These are phyloP conservation scores for Monopis laevigella DNA, from an alignment of 2,888 invertebrate species.

Conservation along the genomic window DNA sequence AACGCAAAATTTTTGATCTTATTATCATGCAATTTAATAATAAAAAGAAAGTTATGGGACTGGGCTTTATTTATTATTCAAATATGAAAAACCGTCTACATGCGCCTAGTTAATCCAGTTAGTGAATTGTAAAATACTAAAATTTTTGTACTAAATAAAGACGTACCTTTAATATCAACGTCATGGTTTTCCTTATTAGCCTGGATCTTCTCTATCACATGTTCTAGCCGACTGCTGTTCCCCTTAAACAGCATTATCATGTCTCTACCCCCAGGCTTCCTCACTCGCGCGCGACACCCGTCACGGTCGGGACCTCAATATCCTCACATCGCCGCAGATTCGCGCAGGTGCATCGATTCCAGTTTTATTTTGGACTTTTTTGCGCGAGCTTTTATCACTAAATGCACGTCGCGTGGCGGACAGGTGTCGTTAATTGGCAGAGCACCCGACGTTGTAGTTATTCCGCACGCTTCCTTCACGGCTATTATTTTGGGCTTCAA, in stretches of 20 bases:
- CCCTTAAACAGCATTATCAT: constrained; percentile 86
- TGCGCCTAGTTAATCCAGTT: no score
- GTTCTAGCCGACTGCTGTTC: constrained; percentile 84
- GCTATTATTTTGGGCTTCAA: constrained; percentile 54
- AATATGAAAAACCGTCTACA: no score
- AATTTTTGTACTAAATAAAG: constrained; percentile 21
- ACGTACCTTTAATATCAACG: constrained; percentile 63
- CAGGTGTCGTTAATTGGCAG: constrained; percentile 59
- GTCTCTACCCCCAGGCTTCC: constrained; percentile 22
- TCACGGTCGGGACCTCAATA: constrained; percentile 9
- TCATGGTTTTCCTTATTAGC: constrained; percentile 81
- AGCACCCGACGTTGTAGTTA: constrained; percentile 39
- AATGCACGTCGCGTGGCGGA: constrained; percentile 50
- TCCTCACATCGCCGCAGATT: constrained; percentile 27
- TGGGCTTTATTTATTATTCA: no score
- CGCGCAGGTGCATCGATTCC: constrained; percentile 60
- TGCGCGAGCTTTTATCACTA: constrained; percentile 52
- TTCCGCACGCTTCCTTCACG: constrained; percentile 47
- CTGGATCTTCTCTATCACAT: constrained; percentile 87
- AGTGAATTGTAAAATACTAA: no score
- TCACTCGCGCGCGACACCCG: no score
- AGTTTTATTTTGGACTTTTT: constrained; percentile 55
- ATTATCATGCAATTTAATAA: no score
- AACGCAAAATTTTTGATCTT: no score
- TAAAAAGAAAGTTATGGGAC: no score